phyloP scores from a whole-genome alignment of 37 sponge, comb jelly and placozoan genomes.

The Ephydatia muelleri region DNA sequence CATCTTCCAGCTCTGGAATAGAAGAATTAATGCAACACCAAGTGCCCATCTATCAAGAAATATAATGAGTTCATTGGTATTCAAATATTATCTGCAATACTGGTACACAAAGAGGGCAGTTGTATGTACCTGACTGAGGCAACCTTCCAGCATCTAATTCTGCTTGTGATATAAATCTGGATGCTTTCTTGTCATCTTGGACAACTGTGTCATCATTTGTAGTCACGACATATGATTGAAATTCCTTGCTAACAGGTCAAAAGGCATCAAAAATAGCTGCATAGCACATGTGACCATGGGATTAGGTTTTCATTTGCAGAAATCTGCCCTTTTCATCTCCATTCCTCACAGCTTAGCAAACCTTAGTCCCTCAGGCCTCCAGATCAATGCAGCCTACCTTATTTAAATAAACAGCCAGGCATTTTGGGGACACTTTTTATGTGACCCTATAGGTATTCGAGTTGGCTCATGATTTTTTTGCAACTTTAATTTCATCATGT shows the following conservation, averaged over 20 bases:
- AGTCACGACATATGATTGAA: not conserved
- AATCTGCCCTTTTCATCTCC: no score
- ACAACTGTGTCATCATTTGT: not conserved
- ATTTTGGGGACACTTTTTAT: no score
- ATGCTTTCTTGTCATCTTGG: not conserved
- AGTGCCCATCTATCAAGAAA: not conserved
- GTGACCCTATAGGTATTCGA: no score
- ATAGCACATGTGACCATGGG: no score
- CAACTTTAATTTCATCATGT: no score
- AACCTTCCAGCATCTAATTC: conserved; percentile 14
- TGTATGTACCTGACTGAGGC: conserved; percentile 20
- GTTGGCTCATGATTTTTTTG: no score
- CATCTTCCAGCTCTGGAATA: conserved; percentile 52
- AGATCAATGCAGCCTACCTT: no score
- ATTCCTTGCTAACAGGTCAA: not conserved
- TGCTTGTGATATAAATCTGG: conserved; percentile 2
- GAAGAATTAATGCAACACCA: not conserved
- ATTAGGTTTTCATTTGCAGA: no score
- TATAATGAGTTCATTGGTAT: not conserved
- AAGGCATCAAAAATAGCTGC: not conserved
- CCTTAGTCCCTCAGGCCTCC: no score
- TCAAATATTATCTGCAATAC: not conserved
- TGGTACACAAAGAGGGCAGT: not conserved
- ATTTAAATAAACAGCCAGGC: no score
- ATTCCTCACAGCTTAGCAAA: no score